phyloP scores from a whole-genome alignment of 92 coral and sea anemone genomes.

The Nematostella vectensis region DNA sequence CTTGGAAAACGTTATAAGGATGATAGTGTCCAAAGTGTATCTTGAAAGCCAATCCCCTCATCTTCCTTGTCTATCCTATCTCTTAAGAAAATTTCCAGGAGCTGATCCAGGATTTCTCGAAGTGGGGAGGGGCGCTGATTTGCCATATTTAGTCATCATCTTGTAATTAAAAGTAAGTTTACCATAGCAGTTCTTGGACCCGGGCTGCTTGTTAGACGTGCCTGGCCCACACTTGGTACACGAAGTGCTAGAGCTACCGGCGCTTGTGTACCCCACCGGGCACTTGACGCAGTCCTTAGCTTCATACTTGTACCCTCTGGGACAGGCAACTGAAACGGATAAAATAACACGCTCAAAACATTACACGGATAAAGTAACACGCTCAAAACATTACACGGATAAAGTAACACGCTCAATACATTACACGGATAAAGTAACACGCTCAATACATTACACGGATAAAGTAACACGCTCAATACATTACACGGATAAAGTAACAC shows the following conservation, averaged over 20 bases:
- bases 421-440: neutral
- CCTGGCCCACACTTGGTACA: constrained; percentile 43
- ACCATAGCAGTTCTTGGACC: constrained; percentile 45
- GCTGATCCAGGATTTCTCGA: too few relatives aligned
- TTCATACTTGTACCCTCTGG: constrained; percentile 50
- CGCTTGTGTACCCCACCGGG: constrained; percentile 41
- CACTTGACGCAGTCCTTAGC: constrained; percentile 46
- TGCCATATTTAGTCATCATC: neutral
- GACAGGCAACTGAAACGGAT: constrained; percentile 47
- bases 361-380: neutral
- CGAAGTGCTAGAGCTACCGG: constrained; percentile 31
- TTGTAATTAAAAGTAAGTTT: neutral
- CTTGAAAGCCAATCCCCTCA: too few relatives aligned
- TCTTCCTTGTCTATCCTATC: too few relatives aligned
- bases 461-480: too few relatives aligned
- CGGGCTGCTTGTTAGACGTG: constrained; percentile 23
- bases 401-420: neutral
- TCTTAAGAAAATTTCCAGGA: too few relatives aligned
- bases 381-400: neutral
- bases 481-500: too few relatives aligned
- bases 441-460: too few relatives aligned
- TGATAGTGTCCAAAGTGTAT: too few relatives aligned
- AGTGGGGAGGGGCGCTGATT: too few relatives aligned
- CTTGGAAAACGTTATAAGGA: too few relatives aligned
- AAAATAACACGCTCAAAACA: neutral